These are phyloP conservation scores for Diarsia rubi DNA, from an alignment of 2,888 invertebrate genomes.

Conservation along the genomic window DNA sequence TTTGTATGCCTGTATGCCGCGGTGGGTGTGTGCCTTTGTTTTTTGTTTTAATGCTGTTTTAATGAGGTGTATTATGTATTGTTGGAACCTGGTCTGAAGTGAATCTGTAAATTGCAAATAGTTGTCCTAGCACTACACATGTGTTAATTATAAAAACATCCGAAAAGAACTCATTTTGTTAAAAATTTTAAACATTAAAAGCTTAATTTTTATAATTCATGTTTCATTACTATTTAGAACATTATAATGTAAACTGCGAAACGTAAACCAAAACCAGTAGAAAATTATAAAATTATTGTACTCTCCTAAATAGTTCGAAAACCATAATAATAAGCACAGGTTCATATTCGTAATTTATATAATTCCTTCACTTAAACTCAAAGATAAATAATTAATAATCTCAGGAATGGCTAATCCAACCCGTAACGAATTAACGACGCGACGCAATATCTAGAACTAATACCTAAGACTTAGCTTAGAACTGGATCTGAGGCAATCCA, in stretches of 20 bases:
- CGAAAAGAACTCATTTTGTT: background rate
- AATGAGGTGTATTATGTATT: conserved; percentile 35
- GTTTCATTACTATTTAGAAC: background rate
- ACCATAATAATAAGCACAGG: too few relatives aligned
- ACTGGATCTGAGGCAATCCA: conserved; percentile 74
- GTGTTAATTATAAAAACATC: background rate
- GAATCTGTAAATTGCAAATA: background rate
- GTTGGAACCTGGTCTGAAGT: background rate
- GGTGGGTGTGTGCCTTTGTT: conserved; percentile 38
- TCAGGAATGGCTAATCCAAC: conserved; percentile 50
- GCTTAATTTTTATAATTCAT: too few relatives aligned
- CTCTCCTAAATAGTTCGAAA: too few relatives aligned
- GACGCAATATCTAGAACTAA: conserved; percentile 57
- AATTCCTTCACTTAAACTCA: conserved; percentile 21
- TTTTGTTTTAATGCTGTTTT: conserved; percentile 14
- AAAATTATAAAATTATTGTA: too few relatives aligned
- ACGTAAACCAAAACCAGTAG: background rate
- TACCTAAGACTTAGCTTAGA: conserved; percentile 43
- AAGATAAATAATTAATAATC: conserved; percentile 56
- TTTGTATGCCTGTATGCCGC: conserved; percentile 25
- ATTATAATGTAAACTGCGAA: background rate
- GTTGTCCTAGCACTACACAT: too few relatives aligned
- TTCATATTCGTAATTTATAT: too few relatives aligned
- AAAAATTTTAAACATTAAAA: background rate
- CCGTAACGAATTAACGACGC: conserved; percentile 54